Base-by-base conservation (phyloP, 2,888 invertebrate genomes). In the Mesopsocus fuscifrons region DNA sequence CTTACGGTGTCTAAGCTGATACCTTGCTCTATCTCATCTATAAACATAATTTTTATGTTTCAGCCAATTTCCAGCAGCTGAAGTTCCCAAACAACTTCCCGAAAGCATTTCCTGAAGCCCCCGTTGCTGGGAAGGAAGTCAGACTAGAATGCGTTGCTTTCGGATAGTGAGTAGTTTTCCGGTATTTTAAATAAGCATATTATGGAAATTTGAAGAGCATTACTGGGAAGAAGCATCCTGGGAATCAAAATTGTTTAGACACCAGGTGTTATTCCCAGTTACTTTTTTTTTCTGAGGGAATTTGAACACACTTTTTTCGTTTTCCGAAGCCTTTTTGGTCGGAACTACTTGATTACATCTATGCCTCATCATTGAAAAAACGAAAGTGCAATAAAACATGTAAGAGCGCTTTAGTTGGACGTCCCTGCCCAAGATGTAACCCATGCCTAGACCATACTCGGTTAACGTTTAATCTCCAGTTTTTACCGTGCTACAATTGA, bases 31-130 rank as follows among this genome's bases (percentile, higher is more conserved):
- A n/a, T n/a, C n/a, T n/a, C n/a, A n/a, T n/a, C n/a, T n/a, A n/a
- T n/a, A n/a, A n/a, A n/a, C n/a, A n/a, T n/a, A n/a, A n/a, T n/a
- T n/a, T 47, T 49, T 49, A 42, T 48, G 52, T 58, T 58, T 43
- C 55, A 73, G 74, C 88, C 33, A 85, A 85, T 59, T 87, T 81
- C 55, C 89, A 92, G 55, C 83, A 87, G 48, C 64, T 95, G 32
- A 82, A 87, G 55, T 92, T 95, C 55, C 82, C 92, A 1, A 89
- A 88, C 57, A 87, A 85, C 54, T 97, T 97, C 53, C 95, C 95
- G 0, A 92, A 91, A 66, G 77, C 84, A 1, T 95, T 91, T 56
- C 95, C 95, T 0, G 88, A 88, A 58, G 87, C 89, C 17, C 91
- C 94, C 0, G 66, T 80, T 47, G 87, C 85, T 16, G 92, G 91